phyloP scores from a whole-genome alignment of 2,888 invertebrate genomes.

The Mythimna loreyi region DNA sequence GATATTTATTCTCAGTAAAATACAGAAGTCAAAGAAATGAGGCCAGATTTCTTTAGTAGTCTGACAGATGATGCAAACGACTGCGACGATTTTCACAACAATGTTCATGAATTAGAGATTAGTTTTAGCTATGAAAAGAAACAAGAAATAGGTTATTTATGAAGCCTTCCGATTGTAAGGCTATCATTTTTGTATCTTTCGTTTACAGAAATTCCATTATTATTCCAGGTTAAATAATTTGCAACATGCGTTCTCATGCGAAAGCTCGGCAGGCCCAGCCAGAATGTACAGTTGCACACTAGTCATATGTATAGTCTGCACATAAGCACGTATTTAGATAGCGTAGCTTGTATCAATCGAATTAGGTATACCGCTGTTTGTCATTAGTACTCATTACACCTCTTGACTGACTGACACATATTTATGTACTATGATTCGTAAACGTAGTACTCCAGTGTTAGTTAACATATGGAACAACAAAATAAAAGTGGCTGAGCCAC shows the following conservation, averaged over 20 bases:
- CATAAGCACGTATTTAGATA: constrained; percentile 1
- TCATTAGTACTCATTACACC: constrained; percentile 13
- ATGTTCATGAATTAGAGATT: constrained; percentile 9
- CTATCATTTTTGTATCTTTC: background rate
- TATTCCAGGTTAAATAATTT: constrained; percentile 1
- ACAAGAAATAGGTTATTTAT: background rate
- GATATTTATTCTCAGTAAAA: constrained; percentile 25
- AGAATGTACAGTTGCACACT: constrained; percentile 13
- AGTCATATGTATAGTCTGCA: background rate
- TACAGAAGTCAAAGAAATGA: constrained; percentile 16
- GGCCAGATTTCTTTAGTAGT: constrained; percentile 38
- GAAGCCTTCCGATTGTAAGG: too few relatives aligned
- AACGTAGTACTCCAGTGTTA: too few relatives aligned
- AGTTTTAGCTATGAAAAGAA: background rate
- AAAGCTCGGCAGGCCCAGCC: background rate
- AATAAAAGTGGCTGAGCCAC: constrained; percentile 28
- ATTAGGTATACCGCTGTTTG: constrained; percentile 9
- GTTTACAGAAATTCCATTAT: background rate
- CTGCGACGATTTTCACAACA: constrained; percentile 16
- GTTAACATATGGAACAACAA: background rate
- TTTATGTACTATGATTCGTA: constrained; percentile 2
- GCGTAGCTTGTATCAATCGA: constrained; percentile 4
- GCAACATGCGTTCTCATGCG: background rate
- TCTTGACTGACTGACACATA: constrained; percentile 8
- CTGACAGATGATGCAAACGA: constrained; percentile 15